Base-by-base conservation (phyloP, 35 echinoderm and acorn worm species). In the Lytechinus pictus region DNA sequence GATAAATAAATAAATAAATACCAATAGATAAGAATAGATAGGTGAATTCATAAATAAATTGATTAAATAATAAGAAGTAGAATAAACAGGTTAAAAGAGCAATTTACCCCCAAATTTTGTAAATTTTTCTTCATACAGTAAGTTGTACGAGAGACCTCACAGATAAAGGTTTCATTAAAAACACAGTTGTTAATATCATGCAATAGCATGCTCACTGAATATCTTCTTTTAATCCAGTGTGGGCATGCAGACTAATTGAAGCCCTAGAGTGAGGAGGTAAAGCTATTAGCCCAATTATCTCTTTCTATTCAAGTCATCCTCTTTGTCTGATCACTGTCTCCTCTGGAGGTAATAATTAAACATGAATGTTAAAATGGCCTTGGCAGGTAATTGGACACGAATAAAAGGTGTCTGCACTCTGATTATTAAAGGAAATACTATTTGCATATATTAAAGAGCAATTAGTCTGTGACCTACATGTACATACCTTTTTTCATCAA, bases 211-310 rank as follows among this genome's bases (percentile, higher is more conserved):
- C 33, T 44, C 33, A 44, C 33, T 44, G 33, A 44, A 44, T 44
- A 44, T 44, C 33, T 44, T 44, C 0, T 44, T 44, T 44, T 44
- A 44, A 44, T 44, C 33, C 33, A 44, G 66, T 3, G 4, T 79
- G 61, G 61, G 24, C 14, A 24, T 72, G 2, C 61, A 72, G 61
- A 72, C 61, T 72, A 72, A 21, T 6, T 4, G n/a, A 21, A n/a
- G 16, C 19, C 66, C 66, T 24, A 24, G 6, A 79, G 1, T 1
- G 9, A 79, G 21, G n/a, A 79, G 66, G 66, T 24, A 79, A 79
- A 79, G 16, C 66, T 79, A 79, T 79, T 79, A 79, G 66, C 66
- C 66, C 66, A 79, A 79, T 79, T 79, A 79, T 79, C 16, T 79
- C 66, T 24, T 79, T n/a, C 66, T 79, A 79, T 79, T 79, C 66